Evolutionary conservation across 2,113 vertebrate genomes (phyloP), one percentile per base, ranked within the genome.

Genomic region (Poicephalus gulielmi): DNA sequence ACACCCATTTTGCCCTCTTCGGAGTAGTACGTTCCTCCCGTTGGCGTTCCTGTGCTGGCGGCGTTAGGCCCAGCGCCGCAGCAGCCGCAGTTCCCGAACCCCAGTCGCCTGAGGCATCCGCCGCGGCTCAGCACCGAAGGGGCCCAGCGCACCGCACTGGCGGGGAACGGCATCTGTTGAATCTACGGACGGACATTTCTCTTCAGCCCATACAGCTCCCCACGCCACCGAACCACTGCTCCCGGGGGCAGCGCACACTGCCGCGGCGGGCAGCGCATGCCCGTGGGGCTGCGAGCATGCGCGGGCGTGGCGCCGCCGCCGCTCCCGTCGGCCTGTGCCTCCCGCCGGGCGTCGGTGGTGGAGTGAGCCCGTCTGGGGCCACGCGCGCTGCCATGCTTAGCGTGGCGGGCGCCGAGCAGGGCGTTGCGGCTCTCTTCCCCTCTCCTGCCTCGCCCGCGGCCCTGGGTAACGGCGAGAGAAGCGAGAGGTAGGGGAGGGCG

Each of bases 101-200:
- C 37, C 28, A 6, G 33, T 50, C n/a, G 24, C 30, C 41, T 13
- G 43, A n/a, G 41, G 67, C 30, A 35, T 7, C 4, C 13, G 41
- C 66, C 22, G 76, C 30, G 19, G 15, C 25, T 59, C 57, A 59
- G 57, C 57, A 23, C 57, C 20, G 10, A 47, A 11, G 31, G 35
- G 33, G 7, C 33, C 30, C 25, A 6, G 24, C 25, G 33, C n/a
- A 11, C 46, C 39, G 6, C 6, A 12, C 10, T 20, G 39, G 39
- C 31, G 7, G n/a, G 24, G 14, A 31, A 4, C 62, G 1, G 1
- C 60, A 2, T 3, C 27, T 17, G 4, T 2, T 2, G 13, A 2
- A 17, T 24, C 74, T 11, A 10, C 20, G 15, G 11, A 27, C 55
- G 8, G 25, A 2, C 19, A 2, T 3, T 10, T 4, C 13, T 2